These are phyloP conservation scores for Mycalesis mineus DNA, from an alignment of 2,888 invertebrate species.

Conservation along the genomic window DNA sequence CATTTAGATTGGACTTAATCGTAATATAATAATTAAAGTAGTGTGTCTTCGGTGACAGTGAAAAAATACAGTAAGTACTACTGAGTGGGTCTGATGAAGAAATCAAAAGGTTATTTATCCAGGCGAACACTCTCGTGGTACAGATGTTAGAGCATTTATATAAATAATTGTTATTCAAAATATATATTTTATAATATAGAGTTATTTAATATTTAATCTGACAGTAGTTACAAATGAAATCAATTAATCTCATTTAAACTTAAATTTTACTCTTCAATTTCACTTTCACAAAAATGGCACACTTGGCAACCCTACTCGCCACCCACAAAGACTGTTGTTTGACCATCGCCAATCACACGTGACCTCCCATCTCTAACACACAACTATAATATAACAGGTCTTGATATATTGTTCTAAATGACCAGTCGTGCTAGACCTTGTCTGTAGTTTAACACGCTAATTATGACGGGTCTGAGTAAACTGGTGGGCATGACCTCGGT, in stretches of 20 bases:
- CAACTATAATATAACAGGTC: constrained; percentile 7
- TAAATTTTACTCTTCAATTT: not conserved
- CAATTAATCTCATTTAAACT: not conserved
- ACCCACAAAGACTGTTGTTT: constrained; percentile 63
- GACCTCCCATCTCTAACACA: not conserved
- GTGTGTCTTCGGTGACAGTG: too few relatives aligned
- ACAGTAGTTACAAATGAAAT: too few relatives aligned
- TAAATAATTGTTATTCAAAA: too few relatives aligned
- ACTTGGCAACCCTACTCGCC: constrained; percentile 33
- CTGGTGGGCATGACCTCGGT: constrained; percentile 23
- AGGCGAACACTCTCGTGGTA: too few relatives aligned
- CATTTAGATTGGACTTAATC: too few relatives aligned
- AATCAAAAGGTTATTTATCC: too few relatives aligned
- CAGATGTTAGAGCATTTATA: too few relatives aligned
- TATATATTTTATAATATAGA: too few relatives aligned
- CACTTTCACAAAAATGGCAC: not conserved
- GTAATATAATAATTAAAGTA: too few relatives aligned
- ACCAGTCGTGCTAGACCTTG: not conserved
- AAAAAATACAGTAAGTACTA: too few relatives aligned
- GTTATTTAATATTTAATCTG: too few relatives aligned
- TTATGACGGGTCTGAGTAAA: constrained; percentile 14
- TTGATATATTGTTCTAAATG: constrained; percentile 15
- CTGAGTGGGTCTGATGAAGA: too few relatives aligned
- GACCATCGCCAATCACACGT: constrained; percentile 22
- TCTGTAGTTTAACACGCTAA: not conserved